A percentile compares a stretch with the other conserved stretches of the same genome.
Conservation (phyloP, 1,140 invertebrate species). For the Platorchestia sp. region DNA sequence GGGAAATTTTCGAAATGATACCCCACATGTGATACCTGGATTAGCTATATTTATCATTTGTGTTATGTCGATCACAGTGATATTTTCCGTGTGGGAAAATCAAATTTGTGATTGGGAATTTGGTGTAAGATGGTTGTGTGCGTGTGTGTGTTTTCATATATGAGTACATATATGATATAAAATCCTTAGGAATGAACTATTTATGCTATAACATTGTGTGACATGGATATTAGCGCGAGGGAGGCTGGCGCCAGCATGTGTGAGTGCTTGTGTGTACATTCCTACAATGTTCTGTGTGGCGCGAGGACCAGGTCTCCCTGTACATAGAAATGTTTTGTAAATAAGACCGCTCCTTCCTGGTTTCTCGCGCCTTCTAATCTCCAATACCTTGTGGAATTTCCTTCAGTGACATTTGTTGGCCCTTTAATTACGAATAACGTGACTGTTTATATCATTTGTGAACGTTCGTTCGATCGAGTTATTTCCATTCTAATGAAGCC, state of each 20-base stretch:
- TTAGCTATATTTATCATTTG: conserved; percentile 44
- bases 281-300: conserved; percentile 7
- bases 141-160: conserved; percentile 42
- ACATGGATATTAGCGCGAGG: neutral
- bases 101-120: conserved; percentile 8
- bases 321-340: conserved; percentile 42
- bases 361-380: conserved; percentile 12
- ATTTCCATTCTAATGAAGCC: neutral
- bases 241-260: neutral
- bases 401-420: conserved; percentile 20
- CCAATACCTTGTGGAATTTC: conserved; percentile 36
- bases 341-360: conserved; percentile 8
- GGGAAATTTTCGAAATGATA: neutral
- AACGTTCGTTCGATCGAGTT: neutral
- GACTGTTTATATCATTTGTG: neutral
- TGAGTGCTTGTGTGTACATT: conserved; percentile 34
- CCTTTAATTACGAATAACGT: conserved; percentile 7
- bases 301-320: neutral
- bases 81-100: conserved; percentile 40
- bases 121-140: neutral
- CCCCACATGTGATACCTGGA: conserved; percentile 37
- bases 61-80: neutral
- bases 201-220: conserved; percentile 44
- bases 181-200: conserved; percentile 10
- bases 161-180: neutral